A percentile compares a stretch with the other conserved stretches of the same genome.
Conservation (phyloP, 1,140 invertebrate genomes). For the Drosophila watanabei region DNA sequence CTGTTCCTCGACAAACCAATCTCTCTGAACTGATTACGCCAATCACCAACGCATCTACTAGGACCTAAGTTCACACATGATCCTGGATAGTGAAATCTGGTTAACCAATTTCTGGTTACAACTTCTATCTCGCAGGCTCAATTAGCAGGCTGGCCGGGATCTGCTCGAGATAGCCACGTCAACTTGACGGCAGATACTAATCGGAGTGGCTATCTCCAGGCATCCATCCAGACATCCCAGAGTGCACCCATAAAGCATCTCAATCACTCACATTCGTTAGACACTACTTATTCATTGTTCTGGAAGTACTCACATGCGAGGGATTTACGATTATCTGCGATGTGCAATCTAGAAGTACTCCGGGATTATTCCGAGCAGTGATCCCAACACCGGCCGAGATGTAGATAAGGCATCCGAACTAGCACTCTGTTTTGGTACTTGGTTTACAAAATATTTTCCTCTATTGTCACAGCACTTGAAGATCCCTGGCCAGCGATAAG, state of each 20-base stretch:
- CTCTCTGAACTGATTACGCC: conserved; percentile 27
- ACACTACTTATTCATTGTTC: conserved; percentile 27
- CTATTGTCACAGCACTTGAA: conserved; percentile 33
- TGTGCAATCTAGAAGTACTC: conserved; percentile 51
- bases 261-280: conserved; percentile 35
- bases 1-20: conserved; percentile 36
- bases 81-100: conserved; percentile 63
- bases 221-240: conserved; percentile 7
- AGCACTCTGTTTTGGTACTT: conserved; percentile 50
- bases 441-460: conserved; percentile 49
- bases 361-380: conserved; percentile 31
- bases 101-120: conserved; percentile 60
- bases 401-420: conserved; percentile 48
- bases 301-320: conserved; percentile 10
- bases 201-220: conserved; percentile 39
- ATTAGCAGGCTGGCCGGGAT: conserved; percentile 32
- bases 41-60: conserved; percentile 17
- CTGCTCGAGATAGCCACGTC: conserved; percentile 18
- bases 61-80: conserved; percentile 61
- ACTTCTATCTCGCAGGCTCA: conserved; percentile 34
- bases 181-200: conserved; percentile 53
- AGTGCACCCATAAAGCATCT: conserved; percentile 34
- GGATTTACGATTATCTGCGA: conserved; percentile 48
- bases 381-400: conserved; percentile 38
- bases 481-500: conserved; percentile 40